Evolutionary conservation across 2,113 vertebrate genomes (phyloP), one percentile per base, ranked within the genome.

Genomic region (Paradoxurus hermaphroditus): DNA sequence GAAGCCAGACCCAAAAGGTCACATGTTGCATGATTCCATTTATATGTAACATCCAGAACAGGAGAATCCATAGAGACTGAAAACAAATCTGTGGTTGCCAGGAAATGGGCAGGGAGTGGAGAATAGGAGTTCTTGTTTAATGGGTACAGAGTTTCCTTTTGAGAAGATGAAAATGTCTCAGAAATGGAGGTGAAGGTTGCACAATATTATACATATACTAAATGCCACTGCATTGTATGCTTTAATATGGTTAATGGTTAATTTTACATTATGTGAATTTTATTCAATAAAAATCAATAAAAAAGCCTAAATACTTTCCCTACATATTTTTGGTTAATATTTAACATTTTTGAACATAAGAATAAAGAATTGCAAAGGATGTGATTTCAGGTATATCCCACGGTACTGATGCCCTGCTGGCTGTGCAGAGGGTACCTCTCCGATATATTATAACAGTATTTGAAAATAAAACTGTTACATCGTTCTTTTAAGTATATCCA

Each of bases 231-330:
- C 89, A 39, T 18, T 79, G 27, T 49, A 81, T 8, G 65, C 72
- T 86, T 90, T 6, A 44, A 90, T 65, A 44, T 46, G 11, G 85
- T 85, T 92, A 92, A 86, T 77, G 79, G 49, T 44, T 95, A 81
- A 90, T 70, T 90, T 93, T 75, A 86, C n/a, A 13, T 77, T 63
- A 39, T 16, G 4, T 87, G 31, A 75, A 65, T 88, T 94, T 73
- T 84, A 94, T 27, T 94, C 83, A 94, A 39, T 87, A 63, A 90
- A 91, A 68, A 89, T 56, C 29, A 94, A 90, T 8, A 81, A 77
- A 78, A 96, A 90, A 75, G 51, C 11, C 62, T 36, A 63, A 27
- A 15, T 68, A 79, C 41, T 82, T 10, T 23, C 41, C 34, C 14
- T 51, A 41, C 21, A 27, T 2, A 2, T 62, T 90, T 65, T 95